These are phyloP conservation scores for Cephus runcator DNA, from an alignment of 2,888 invertebrate genomes.

Conservation along the genomic window DNA sequence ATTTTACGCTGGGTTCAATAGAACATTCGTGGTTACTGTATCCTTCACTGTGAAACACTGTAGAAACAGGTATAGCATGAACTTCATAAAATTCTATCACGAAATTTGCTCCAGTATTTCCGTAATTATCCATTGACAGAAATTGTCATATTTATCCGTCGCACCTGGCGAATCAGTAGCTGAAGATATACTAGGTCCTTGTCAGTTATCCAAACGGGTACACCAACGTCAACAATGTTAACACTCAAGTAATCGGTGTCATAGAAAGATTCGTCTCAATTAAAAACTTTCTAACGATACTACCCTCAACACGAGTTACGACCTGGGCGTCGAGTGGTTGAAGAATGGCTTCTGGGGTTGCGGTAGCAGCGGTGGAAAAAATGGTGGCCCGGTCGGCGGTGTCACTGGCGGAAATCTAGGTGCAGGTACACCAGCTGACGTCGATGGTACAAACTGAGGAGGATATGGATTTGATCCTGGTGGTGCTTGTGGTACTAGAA, in stretches of 20 bases:
- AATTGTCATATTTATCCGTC: neutral
- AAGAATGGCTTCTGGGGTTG: slow-evolving; percentile 44
- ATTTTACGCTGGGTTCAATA: neutral
- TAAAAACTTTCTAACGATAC: slow-evolving; percentile 37
- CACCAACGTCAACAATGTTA: neutral
- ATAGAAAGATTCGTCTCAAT: slow-evolving; percentile 16
- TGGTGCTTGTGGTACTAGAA: slow-evolving; percentile 57
- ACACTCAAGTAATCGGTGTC: neutral
- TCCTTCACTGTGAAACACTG: neutral
- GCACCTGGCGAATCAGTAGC: neutral
- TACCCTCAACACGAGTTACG: slow-evolving; percentile 50
- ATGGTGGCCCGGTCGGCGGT: slow-evolving; percentile 28
- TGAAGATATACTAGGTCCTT: too few relatives aligned
- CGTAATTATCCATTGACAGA: neutral
- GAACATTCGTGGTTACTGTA: neutral
- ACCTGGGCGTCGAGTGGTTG: slow-evolving; percentile 52
- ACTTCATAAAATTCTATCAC: neutral
- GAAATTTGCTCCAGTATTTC: neutral
- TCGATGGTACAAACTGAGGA: slow-evolving; percentile 53
- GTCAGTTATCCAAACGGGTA: neutral
- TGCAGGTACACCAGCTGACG: slow-evolving; percentile 37
- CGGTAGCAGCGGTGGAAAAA: slow-evolving; percentile 26
- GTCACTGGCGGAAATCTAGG: slow-evolving; percentile 34
- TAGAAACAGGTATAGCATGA: neutral
- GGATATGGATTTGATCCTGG: slow-evolving; percentile 62